These are phyloP conservation scores for Microcebus griseorufus DNA, from an alignment of 2,113 vertebrate species.

Conservation along the genomic window DNA sequence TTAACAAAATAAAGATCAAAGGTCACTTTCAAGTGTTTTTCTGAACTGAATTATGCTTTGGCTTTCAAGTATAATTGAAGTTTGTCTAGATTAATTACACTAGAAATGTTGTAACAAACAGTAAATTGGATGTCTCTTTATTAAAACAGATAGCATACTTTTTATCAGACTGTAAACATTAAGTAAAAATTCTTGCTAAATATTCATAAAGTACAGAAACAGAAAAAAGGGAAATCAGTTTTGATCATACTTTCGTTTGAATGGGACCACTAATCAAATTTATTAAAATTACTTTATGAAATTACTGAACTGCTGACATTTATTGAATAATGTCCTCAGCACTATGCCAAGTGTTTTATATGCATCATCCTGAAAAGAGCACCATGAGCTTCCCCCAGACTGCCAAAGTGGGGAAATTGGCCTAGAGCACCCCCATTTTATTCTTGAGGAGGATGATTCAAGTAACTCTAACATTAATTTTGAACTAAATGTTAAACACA, in stretches of 20 bases:
- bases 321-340: background rate
- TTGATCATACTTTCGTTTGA: background rate
- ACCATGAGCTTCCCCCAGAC: background rate
- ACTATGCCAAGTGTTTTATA: background rate
- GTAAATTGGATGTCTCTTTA: constrained; percentile 32
- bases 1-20: constrained; percentile 81
- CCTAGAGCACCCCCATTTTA: background rate
- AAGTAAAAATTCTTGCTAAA: constrained; percentile 60
- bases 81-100: constrained; percentile 67
- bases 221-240: background rate
- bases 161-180: constrained; percentile 30
- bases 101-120: constrained; percentile 63
- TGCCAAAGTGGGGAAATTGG: background rate
- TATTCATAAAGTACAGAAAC: background rate
- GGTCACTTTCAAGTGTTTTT: constrained; percentile 69
- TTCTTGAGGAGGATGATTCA: background rate
- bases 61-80: constrained; percentile 63
- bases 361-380: background rate
- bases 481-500: background rate
- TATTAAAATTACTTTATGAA: constrained; percentile 32
- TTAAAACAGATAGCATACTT: constrained; percentile 36
- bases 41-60: constrained; percentile 66
- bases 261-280: background rate
- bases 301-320: background rate
- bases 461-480: background rate